Base-by-base conservation (phyloP, 2,113 vertebrate species). In the Eulemur macaco region DNA sequence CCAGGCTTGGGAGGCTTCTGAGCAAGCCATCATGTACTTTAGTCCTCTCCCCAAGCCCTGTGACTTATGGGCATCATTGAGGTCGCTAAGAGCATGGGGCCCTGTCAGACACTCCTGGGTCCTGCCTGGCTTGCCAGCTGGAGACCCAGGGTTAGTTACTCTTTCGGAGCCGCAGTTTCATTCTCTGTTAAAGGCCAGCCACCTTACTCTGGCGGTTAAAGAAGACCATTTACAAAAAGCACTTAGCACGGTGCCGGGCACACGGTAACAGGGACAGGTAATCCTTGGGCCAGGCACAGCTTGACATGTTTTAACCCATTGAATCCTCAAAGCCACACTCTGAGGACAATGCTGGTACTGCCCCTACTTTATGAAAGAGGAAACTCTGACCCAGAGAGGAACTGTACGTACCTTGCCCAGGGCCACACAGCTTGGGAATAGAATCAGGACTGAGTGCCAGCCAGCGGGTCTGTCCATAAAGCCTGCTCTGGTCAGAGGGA, bases 401-500 rank as follows among this genome's bases (percentile, higher is more conserved):
- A 50, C 0, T 60, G 13, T 34, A 29, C 31, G 0, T 4, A 52
- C 14, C 63, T 34, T 13, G 27, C 60, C 13, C 31, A n/a, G 20
- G 64, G 42, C 20, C 52, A 54, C 71, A 60, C 80, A 50, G 80
- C 86, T 69, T n/a, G 50, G 37, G 20, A 31, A 50, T 5, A 25
- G 74, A 37, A 23, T 23, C 11, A 29, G 1, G 17, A 45, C 73
- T 39, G 50, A 68, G 58, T 2, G 21, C 6, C 23, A 8, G 54
- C 23, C 54, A 56, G 54, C 7, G 12, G 39, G 11, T n/a, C 47
- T 73, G n/a, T 23, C 69, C n/a, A 37, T 4, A 54, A 68, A 68
- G 78, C 58, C 29, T 1, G 31, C 9, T 63, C 8, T 73, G 2
- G 0, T 29, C 13, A 5, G 8, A 20, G 27, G 39, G 66, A 23